phyloP scores from a whole-genome alignment of 2,888 invertebrate genomes.

The Polyommatus icarus region DNA sequence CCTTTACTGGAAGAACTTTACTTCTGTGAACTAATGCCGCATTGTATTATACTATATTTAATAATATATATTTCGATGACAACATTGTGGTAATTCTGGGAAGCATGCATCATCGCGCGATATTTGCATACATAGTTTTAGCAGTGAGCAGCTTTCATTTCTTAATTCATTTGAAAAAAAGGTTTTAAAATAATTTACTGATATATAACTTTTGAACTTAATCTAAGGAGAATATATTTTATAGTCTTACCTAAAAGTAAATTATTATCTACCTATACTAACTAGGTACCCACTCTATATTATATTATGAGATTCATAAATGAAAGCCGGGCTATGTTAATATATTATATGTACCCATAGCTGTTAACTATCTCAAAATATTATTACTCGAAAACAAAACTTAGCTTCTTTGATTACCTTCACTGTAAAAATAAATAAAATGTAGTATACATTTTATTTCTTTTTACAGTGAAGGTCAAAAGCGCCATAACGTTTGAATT shows the following conservation, averaged over 20 bases:
- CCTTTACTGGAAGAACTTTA: slow-evolving; percentile 18
- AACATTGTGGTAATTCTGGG: neutral
- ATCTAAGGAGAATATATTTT: no score
- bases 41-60: neutral
- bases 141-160: neutral
- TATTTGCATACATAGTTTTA: neutral
- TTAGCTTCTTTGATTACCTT: neutral
- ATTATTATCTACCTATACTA: no score
- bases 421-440: no score
- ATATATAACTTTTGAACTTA: no score
- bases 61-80: slow-evolving; percentile 3
- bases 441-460: neutral
- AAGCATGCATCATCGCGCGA: slow-evolving; percentile 13
- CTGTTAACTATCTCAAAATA: neutral
- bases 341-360: neutral
- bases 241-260: no score
- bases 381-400: neutral
- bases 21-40: slow-evolving; percentile 6
- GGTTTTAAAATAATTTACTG: no score
- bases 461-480: neutral
- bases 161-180: neutral
- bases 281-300: no score
- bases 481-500: neutral
- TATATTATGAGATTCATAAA: no score
- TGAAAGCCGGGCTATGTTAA: no score